These are phyloP conservation scores for Ganaspis sp. DNA, from an alignment of 1,140 invertebrate species.

Conservation along the genomic window DNA sequence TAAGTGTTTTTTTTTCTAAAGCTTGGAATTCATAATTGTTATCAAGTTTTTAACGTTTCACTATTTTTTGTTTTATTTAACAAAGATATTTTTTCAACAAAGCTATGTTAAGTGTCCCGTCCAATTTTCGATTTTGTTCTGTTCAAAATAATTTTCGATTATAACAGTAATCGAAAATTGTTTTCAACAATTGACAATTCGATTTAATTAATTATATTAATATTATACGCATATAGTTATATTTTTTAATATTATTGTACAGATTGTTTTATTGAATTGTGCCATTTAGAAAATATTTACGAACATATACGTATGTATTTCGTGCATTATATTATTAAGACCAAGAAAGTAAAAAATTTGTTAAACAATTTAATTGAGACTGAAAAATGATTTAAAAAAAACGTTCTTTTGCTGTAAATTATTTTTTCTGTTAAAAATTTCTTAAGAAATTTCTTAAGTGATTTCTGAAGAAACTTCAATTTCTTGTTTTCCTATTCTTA, in stretches of 20 bases:
- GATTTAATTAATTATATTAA: neutral
- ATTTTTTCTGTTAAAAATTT: neutral
- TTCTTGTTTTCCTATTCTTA: too few species aligned
- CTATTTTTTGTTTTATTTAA: too few species aligned
- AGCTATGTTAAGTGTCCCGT: neutral
- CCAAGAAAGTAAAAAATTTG: constrained; percentile 6
- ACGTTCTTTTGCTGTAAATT: neutral
- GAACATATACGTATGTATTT: too few species aligned
- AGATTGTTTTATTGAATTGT: neutral
- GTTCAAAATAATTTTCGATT: neutral
- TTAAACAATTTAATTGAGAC: neutral
- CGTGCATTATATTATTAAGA: neutral
- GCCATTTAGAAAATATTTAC: neutral
- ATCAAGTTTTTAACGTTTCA: too few species aligned
- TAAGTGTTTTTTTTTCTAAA: too few species aligned
- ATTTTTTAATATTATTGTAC: neutral
- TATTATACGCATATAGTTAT: neutral
- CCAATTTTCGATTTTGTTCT: neutral
- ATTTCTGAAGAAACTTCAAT: too few species aligned
- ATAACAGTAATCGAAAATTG: neutral
- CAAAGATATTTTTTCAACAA: too few species aligned
- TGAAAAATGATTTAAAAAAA: neutral
- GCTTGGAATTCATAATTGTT: too few species aligned
- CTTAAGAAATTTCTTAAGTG: too few species aligned
- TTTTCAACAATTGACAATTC: neutral